A percentile compares a stretch with the other conserved stretches of the same genome.
These are phyloP conservation scores for Tapera naevia DNA, from an alignment of 2,797 vertebrate species.

Conservation along the genomic window DNA sequence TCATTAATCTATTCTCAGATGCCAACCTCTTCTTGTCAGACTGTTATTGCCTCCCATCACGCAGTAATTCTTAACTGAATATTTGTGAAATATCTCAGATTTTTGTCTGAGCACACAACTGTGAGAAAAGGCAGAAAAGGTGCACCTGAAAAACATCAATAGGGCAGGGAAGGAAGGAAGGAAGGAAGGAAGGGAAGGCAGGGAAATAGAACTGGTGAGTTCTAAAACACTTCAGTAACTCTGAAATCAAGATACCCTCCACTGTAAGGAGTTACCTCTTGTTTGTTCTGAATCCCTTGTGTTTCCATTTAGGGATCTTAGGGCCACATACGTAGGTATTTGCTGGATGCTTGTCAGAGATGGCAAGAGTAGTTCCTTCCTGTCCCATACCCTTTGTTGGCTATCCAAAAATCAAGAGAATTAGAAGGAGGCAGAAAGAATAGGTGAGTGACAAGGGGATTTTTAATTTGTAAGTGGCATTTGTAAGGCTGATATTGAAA, in stretches of 20 bases:
- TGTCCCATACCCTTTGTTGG: background rate
- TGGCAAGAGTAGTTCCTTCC: background rate
- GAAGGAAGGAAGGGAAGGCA: too few species aligned
- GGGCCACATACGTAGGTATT: background rate
- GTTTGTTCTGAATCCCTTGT: background rate
- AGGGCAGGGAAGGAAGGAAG: background rate
- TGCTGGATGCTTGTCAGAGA: background rate
- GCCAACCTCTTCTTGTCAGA: background rate
- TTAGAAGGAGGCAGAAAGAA: background rate
- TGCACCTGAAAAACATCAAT: background rate
- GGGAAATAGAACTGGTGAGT: background rate
- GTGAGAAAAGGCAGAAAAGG: background rate
- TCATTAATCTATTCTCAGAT: background rate
- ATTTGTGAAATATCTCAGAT: background rate
- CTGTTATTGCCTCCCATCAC: background rate
- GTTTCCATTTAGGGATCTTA: background rate
- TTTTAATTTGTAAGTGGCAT: slow-evolving; percentile 23
- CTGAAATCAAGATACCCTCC: background rate
- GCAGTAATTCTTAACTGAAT: background rate
- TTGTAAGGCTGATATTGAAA: background rate
- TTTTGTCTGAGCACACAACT: background rate
- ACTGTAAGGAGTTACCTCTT: background rate
- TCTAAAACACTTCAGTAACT: background rate
- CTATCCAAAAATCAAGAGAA: background rate
- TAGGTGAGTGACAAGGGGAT: background rate